Conservation (phyloP, 2,113 vertebrate genomes). For the Chloropsis cyanopogon region DNA sequence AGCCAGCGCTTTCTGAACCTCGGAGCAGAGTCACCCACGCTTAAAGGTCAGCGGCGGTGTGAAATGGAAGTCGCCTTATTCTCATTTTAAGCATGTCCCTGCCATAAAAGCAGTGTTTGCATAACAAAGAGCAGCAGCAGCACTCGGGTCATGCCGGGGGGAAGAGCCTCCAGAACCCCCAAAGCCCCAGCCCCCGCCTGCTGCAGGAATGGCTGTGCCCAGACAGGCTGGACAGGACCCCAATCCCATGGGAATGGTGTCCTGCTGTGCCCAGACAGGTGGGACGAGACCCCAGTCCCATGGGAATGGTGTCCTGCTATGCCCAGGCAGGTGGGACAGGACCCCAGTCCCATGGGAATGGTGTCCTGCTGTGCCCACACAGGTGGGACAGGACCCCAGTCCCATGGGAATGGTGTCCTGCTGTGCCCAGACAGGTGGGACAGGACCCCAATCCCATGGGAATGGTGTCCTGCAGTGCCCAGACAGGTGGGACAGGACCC, state of each 20-base stretch:
- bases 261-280: neutral
- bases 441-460: too few species aligned
- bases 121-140: slow-evolving; percentile 17
- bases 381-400: too few species aligned
- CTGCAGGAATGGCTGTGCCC: neutral
- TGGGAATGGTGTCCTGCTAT: too few species aligned
- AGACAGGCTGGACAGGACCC: rapidly evolving
- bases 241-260: rapidly evolving
- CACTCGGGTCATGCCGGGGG: rapidly evolving
- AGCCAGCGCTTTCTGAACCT: neutral
- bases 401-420: too few species aligned
- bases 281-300: too few species aligned
- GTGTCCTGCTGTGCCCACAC: too few species aligned
- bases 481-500: too few species aligned
- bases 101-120: slow-evolving; percentile 31
- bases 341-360: too few species aligned
- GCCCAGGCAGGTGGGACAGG: too few species aligned
- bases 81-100: slow-evolving; percentile 35
- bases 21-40: neutral
- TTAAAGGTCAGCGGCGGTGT: slow-evolving; percentile 50
- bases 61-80: slow-evolving; percentile 52
- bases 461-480: too few species aligned
- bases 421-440: too few species aligned
- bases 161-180: neutral
- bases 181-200: neutral